phyloP scores from a whole-genome alignment of 1,140 invertebrate genomes.

The Drosophila lacertosa region DNA sequence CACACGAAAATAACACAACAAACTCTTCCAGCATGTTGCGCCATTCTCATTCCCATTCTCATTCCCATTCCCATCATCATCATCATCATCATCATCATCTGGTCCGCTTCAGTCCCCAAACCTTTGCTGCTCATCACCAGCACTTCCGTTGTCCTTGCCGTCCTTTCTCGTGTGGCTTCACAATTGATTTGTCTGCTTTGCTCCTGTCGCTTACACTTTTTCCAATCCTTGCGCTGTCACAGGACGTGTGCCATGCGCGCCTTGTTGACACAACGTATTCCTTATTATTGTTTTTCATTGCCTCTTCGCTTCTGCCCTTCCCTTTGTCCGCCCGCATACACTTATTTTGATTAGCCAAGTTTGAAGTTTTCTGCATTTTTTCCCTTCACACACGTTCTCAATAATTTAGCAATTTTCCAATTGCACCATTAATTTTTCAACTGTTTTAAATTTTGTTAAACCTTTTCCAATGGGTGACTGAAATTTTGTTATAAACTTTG shows the following conservation, averaged over 20 bases:
- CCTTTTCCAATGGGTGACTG: not conserved
- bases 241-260: conserved; percentile 9
- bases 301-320: not conserved
- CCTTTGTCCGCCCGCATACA: conserved; percentile 6
- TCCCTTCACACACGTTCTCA: conserved; percentile 10
- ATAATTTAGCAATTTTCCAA: conserved; percentile 51
- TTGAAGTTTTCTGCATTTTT: not conserved
- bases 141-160: conserved; percentile 24
- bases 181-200: conserved; percentile 66
- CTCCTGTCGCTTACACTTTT: conserved; percentile 66
- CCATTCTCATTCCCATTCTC: too few relatives aligned
- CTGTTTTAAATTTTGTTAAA: conserved; percentile 24
- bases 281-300: conserved; percentile 23
- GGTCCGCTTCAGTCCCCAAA: not conserved
- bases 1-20: too few relatives aligned
- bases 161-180: conserved; percentile 30
- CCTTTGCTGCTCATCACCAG: not conserved
- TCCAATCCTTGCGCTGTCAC: conserved; percentile 46
- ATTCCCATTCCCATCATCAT: too few relatives aligned
- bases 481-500: not conserved
- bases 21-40: conserved; percentile 35
- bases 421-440: conserved; percentile 42
- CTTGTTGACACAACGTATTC: conserved; percentile 40
- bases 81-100: conserved; percentile 9
- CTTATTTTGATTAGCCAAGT: conserved; percentile 43